These are phyloP conservation scores for Struthio camelus DNA, from an alignment of 2,113 vertebrate species.

Conservation along the genomic window DNA sequence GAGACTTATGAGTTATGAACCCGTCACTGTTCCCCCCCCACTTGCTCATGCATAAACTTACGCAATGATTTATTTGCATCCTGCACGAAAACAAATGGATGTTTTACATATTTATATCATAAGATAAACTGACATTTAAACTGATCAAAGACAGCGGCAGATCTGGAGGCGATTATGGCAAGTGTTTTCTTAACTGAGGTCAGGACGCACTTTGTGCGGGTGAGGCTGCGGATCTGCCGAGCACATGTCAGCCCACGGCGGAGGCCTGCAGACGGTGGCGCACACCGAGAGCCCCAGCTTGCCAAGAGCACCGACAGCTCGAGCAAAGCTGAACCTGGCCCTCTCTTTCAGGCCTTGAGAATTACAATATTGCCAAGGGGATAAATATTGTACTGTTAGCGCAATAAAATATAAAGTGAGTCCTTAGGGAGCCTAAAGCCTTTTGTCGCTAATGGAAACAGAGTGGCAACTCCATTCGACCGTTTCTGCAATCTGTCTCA, in stretches of 20 bases:
- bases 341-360: not conserved
- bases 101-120: slow-evolving; percentile 75
- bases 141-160: slow-evolving; percentile 71
- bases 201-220: slow-evolving; percentile 47
- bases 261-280: not conserved
- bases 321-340: not conserved
- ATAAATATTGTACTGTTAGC: not conserved
- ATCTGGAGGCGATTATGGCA: slow-evolving; percentile 75
- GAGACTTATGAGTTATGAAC: not conserved
- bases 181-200: slow-evolving; percentile 74
- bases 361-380: not conserved
- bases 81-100: slow-evolving; percentile 67
- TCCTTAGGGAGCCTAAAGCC: not conserved
- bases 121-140: slow-evolving; percentile 59
- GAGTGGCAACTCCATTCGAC: not conserved
- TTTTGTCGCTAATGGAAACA: not conserved
- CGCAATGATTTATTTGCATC: slow-evolving; percentile 72
- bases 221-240: slow-evolving; percentile 43
- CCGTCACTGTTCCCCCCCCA: not conserved
- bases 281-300: not conserved
- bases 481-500: not conserved
- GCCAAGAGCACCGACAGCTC: not conserved
- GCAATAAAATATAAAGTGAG: not conserved
- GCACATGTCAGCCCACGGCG: slow-evolving; percentile 25
- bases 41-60: slow-evolving; percentile 8